Conservation (phyloP, 2,797 vertebrate genomes). For the Triplophysa bombifrons region DNA sequence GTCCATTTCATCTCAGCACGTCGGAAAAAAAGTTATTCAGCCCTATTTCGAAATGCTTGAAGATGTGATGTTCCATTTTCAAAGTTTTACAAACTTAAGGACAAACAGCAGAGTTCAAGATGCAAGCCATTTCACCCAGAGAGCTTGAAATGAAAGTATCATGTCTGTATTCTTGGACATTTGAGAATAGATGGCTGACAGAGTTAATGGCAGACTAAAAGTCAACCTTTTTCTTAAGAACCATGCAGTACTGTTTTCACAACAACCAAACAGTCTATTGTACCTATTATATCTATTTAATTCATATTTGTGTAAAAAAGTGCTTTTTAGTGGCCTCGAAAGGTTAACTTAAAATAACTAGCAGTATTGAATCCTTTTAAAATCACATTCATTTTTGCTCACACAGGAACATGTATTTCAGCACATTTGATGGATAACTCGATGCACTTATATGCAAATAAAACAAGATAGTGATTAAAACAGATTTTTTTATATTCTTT, state of each 20-base stretch:
- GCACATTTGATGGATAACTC: not conserved
- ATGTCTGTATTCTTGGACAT: not conserved
- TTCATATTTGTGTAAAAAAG: not conserved
- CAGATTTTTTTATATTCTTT: no score
- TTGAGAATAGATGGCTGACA: conserved; percentile 8
- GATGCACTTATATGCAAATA: not conserved
- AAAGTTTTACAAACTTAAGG: not conserved
- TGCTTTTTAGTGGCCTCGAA: not conserved
- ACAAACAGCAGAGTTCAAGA: not conserved
- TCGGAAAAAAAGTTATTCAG: not conserved
- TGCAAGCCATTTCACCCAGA: not conserved
- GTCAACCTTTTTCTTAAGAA: not conserved
- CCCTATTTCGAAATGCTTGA: not conserved
- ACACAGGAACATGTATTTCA: not conserved
- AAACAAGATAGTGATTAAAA: not conserved
- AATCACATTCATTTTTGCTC: not conserved
- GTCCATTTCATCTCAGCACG: not conserved
- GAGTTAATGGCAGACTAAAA: not conserved
- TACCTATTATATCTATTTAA: not conserved
- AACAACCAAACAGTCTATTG: not conserved
- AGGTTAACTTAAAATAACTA: not conserved
- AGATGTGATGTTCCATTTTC: not conserved
- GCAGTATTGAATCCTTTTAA: not conserved
- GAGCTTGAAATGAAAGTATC: not conserved
- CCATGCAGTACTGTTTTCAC: not conserved